Conservation (phyloP, 2,113 vertebrate species). For the Balaeniceps rex region DNA sequence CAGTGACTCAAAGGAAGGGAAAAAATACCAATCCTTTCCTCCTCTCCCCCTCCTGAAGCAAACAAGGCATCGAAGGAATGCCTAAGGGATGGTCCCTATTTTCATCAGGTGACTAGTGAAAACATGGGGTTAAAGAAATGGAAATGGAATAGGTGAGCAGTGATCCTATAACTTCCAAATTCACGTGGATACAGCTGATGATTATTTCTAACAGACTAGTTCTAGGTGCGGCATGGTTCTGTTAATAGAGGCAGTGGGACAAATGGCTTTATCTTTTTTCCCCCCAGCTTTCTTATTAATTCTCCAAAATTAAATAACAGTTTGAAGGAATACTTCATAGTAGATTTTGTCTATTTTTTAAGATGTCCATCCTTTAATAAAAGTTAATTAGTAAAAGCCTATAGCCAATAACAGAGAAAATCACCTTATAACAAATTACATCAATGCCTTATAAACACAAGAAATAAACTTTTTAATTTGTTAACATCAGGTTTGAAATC, state of each 20-base stretch:
- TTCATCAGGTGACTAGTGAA: neutral
- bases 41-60: neutral
- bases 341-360: neutral
- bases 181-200: neutral
- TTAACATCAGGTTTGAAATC: neutral
- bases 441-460: neutral
- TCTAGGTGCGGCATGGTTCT: neutral
- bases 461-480: neutral
- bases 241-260: neutral
- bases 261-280: neutral
- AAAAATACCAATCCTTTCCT: neutral
- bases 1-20: neutral
- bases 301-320: neutral
- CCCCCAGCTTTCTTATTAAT: neutral
- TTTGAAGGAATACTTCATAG: neutral
- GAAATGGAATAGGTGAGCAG: neutral
- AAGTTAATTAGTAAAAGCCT: neutral
- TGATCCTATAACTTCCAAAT: neutral
- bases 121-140: neutral
- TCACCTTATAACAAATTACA: neutral
- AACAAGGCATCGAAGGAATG: neutral
- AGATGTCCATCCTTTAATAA: neutral
- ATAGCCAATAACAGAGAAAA: neutral
- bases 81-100: neutral
- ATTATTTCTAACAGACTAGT: neutral